Evolutionary conservation across 2,797 vertebrate genomes (phyloP), one percentile per base, ranked within the genome.

Genomic region (Catharus ustulatus): DNA sequence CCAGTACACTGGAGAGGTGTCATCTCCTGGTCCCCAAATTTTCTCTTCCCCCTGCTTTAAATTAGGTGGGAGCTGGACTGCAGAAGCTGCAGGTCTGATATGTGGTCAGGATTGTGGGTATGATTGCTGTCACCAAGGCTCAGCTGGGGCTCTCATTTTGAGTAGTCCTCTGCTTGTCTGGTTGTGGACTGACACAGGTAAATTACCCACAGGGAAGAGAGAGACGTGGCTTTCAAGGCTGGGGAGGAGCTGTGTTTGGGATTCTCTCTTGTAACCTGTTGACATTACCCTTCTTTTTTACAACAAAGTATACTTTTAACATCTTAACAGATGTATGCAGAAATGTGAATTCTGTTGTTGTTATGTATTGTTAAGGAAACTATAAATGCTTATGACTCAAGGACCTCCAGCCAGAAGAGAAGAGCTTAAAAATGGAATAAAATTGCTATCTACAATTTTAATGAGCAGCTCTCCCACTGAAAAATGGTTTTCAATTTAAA

Each of bases 401-500:
- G 62, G 40, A 94, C 52, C 73, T 92, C 77, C 59, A 94, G 67
- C 19, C 76, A 93, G 71, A 93, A 92, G 18, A 95, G 38, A 90
- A 89, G 52, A 81, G 27, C 45, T 91, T 92, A 84, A 94, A 93
- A 91, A 89, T 42, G 32, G 72, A 95, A 88, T 15, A 86, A 93
- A 95, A 95, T 42, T 94, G 66, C 63, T 59, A 95, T 85, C 59
- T 74, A 83, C 94, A 95, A 94, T 85, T 94, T 91, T 94, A 96
- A 97, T 73, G 52, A 85, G 84, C 64, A 92, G 32, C 59, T 93
- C 48, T 93, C 69, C 34, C 82, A 87, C 8, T 88, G 79, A 95
- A 97, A 97, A 91, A 93, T 88, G 85, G 14, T 84, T 95, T 97
- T 89, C 91, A 92, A 91, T 94, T 97, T 95, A 90, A 96, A 95